Evolutionary conservation across 2,113 vertebrate genomes (phyloP).

Genomic region (Rhea pennata): DNA sequence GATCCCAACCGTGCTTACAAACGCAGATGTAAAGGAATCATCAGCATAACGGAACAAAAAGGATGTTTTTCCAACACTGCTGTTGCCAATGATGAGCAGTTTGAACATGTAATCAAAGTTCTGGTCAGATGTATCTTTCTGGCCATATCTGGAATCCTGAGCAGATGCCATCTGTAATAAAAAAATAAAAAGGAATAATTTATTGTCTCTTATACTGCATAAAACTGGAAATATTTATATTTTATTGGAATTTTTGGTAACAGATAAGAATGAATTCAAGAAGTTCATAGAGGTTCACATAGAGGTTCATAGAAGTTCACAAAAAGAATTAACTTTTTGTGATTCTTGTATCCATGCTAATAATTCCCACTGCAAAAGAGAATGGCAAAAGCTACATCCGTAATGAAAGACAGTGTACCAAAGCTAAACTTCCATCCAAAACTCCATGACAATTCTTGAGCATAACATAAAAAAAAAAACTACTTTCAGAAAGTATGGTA

Average conservation of each 20-base stretch:
- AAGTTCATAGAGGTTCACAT: neutral
- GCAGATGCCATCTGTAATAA: conserved; percentile 86
- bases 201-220: neutral
- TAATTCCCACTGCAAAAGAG: conserved; percentile 24
- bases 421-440: neutral
- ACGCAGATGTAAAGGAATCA: conserved; percentile 96
- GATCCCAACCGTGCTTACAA: conserved; percentile 97
- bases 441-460: neutral
- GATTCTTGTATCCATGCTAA: conserved; percentile 21
- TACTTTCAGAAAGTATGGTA: neutral
- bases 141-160: conserved; percentile 85
- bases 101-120: conserved; percentile 98
- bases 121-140: conserved; percentile 91
- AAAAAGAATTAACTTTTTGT: too few species aligned
- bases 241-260: conserved; percentile 34
- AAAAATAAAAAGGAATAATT: neutral
- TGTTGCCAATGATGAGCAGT: conserved; percentile 92
- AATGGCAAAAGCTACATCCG: conserved; percentile 1
- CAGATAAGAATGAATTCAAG: conserved; percentile 8
- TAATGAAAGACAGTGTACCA: neutral
- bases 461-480: neutral
- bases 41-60: conserved; percentile 98
- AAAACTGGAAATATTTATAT: neutral
- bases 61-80: conserved; percentile 93
- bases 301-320: too few species aligned